Base-by-base conservation (phyloP, 2,888 invertebrate species). In the Rhingia campestris region DNA sequence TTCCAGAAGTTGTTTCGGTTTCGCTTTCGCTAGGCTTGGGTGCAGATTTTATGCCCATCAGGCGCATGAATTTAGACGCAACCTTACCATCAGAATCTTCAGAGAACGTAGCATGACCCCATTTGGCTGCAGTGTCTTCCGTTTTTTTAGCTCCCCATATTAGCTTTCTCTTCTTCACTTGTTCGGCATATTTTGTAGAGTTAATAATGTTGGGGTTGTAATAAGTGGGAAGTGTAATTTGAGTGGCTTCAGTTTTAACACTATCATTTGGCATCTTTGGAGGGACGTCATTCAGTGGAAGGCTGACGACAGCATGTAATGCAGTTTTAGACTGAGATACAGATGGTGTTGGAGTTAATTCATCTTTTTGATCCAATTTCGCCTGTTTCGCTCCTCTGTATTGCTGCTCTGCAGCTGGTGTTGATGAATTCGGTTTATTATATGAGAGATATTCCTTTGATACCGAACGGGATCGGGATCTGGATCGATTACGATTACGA, bases 71-170 rank as follows among this genome's bases (percentile, higher is more conserved):
- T 92, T 99, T 99, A 75, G 96, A 96, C 0, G 97, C 96, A 88
- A 97, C 96, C 91, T 96, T 96, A 84, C 98, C 98, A 91, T 98
- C 98, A 30, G 95, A 94, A 92, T 98, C 98, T 90, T 97, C 96
- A 0, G 96, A 95, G 92, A 98, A 98, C 33, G 96, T 95, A 0
- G 97, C 95, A 77, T 86, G 95, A 87, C 95, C 95, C 97, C 97
- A 98, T 84, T 95, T 94, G 49, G 89, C 88, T 35, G 90, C 88
- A 37, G 89, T 88, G 39, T 90, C 90, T 45, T 92, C 92, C 49
- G 92, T 92, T 80, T 93, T 95, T 91, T 96, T 96, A 88, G 95
- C 95, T 3, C 96, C 95, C 98, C 99, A 99, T 22, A 99, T 92
- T 64, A 98, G 92, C 92, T 98, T 98, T 64, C 98, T 93, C 90